Conservation (phyloP, 2,888 invertebrate genomes). For the Pollenia amentaria region DNA sequence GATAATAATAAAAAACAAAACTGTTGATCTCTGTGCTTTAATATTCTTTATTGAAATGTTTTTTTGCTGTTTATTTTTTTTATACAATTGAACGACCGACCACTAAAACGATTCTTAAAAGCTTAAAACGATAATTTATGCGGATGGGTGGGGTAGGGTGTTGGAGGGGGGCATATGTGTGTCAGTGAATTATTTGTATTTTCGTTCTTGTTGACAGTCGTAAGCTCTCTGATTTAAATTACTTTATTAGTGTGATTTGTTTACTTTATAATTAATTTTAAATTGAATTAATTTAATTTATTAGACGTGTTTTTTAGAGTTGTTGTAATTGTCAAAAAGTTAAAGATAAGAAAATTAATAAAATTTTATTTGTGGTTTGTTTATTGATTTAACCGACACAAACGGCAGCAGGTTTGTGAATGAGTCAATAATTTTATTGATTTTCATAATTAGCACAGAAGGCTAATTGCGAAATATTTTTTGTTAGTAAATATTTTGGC, state of each 20-base stretch:
- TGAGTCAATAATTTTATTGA: not conserved
- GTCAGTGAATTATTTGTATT: not conserved
- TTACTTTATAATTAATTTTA: conserved; percentile 5
- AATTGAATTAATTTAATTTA: conserved; percentile 27
- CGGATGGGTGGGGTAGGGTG: not conserved
- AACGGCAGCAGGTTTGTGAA: not conserved
- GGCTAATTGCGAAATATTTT: no score
- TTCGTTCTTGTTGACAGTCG: not conserved
- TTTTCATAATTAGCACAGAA: not conserved
- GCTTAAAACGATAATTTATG: not conserved
- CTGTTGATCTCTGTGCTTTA: not conserved
- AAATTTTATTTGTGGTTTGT: conserved; percentile 27
- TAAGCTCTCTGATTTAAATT: not conserved
- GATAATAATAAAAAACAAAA: not conserved
- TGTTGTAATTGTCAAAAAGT: not conserved
- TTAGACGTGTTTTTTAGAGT: conserved; percentile 3
- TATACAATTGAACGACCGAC: not conserved
- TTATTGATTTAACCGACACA: not conserved
- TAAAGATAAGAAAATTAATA: conserved; percentile 5
- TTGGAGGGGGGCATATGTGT: not conserved
- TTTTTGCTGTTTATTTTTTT: not conserved
- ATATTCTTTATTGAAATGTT: not conserved
- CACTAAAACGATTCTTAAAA: conserved; percentile 22
- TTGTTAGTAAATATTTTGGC: no score
- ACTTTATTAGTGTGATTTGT: conserved; percentile 17